Percentiles rank a stretch among this genome's conserved stretches.
These are phyloP conservation scores for Muricea muricata DNA, from an alignment of 92 coral and sea anemone species.

Conservation along the genomic window DNA sequence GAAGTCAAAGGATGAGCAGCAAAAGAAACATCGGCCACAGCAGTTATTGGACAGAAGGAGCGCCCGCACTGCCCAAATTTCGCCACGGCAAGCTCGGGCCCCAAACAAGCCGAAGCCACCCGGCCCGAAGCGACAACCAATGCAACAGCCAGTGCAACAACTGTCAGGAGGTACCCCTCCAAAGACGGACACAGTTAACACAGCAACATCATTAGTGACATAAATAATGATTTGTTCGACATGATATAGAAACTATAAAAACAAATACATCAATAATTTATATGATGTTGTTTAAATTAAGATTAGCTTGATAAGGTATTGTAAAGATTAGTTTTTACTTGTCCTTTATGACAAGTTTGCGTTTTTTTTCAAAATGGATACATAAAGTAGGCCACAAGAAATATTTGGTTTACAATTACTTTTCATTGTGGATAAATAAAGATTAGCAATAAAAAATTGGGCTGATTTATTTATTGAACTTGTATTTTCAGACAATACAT, in stretches of 20 bases:
- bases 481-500: too few relatives aligned
- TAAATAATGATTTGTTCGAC: background rate
- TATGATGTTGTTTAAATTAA: background rate
- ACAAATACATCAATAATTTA: slow-evolving; percentile 24
- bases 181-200: background rate
- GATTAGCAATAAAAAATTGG: background rate
- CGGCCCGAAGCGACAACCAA: slow-evolving; percentile 17
- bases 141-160: slow-evolving; percentile 13
- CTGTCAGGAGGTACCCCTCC: slow-evolving; percentile 17
- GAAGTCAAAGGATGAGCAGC: slow-evolving; percentile 46
- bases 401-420: slow-evolving; percentile 23
- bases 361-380: slow-evolving; percentile 25
- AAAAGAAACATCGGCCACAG: slow-evolving; percentile 16
- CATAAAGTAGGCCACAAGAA: slow-evolving; percentile 3
- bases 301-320: slow-evolving; percentile 31
- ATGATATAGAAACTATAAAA: background rate
- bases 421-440: slow-evolving; percentile 23
- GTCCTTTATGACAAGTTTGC: slow-evolving; percentile 4
- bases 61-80: slow-evolving; percentile 44
- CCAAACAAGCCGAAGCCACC: slow-evolving; percentile 24
- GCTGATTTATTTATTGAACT: too few relatives aligned
- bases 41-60: slow-evolving; percentile 1
- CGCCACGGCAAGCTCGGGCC: slow-evolving; percentile 33
- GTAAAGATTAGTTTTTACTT: slow-evolving; percentile 34
- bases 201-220: slow-evolving; percentile 14